phyloP scores from a whole-genome alignment of 2,888 invertebrate species.

The Tetheella fluctuosa region DNA sequence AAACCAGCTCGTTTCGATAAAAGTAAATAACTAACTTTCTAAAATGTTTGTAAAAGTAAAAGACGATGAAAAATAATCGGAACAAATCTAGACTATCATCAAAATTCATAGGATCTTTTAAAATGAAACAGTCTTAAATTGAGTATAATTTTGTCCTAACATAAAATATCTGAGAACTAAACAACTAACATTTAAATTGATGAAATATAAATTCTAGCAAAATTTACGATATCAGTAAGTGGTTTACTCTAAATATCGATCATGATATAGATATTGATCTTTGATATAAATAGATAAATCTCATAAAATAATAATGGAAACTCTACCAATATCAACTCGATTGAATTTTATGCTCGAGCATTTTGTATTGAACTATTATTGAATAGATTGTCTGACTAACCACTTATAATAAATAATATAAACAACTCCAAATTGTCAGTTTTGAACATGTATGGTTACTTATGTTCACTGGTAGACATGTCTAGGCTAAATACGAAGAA shows the following conservation, averaged over 20 bases:
- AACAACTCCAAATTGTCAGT: too few relatives aligned
- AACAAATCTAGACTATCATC: slow-evolving; percentile 2
- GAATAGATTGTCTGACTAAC: background rate
- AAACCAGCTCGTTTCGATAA: background rate
- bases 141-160: too few relatives aligned
- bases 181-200: background rate
- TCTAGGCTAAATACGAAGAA: too few relatives aligned
- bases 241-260: background rate
- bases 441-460: too few relatives aligned
- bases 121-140: too few relatives aligned
- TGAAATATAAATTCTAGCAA: background rate
- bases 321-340: background rate
- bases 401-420: background rate
- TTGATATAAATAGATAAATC: background rate
- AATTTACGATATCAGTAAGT: background rate
- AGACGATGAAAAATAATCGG: background rate
- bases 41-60: background rate
- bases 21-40: background rate
- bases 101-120: background rate
- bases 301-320: background rate
- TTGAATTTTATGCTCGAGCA: background rate
- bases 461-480: too few relatives aligned
- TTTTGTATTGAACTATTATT: background rate
- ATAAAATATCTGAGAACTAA: background rate
- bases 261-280: background rate